Conservation (phyloP, 2,888 invertebrate species). For the Oasisia sp. region DNA sequence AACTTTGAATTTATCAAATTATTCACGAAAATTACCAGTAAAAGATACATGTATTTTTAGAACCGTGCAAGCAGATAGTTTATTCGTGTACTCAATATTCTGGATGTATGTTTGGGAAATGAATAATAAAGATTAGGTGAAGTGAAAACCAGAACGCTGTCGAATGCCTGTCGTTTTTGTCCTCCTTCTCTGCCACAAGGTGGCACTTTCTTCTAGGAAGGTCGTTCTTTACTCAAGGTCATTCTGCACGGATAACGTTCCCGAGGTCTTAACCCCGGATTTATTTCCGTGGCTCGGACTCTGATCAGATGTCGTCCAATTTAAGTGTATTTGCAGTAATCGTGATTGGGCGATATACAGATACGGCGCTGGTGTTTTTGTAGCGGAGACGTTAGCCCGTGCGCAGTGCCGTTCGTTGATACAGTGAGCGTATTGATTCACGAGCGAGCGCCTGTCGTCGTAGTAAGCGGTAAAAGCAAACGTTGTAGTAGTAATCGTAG, state of each 20-base stretch:
- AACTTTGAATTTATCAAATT: not conserved
- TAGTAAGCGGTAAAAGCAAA: slow-evolving; percentile 7
- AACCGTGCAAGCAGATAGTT: too few relatives aligned
- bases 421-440: not conserved
- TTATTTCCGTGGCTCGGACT: not conserved
- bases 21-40: not conserved
- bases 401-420: not conserved
- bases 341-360: slow-evolving; percentile 14
- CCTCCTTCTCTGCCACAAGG: not conserved
- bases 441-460: not conserved
- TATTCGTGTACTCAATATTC: too few relatives aligned
- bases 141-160: too few relatives aligned
- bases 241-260: not conserved
- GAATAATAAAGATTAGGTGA: too few relatives aligned
- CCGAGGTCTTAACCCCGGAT: not conserved
- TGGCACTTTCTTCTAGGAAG: not conserved
- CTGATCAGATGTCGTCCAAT: not conserved
- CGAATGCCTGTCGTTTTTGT: too few relatives aligned
- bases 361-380: not conserved
- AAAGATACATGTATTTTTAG: not conserved
- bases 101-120: too few relatives aligned
- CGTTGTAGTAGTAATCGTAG: slow-evolving; percentile 6
- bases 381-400: not conserved
- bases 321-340: not conserved
- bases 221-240: not conserved